Conservation (phyloP, 2,888 invertebrate species). For the Fragum sueziense region DNA sequence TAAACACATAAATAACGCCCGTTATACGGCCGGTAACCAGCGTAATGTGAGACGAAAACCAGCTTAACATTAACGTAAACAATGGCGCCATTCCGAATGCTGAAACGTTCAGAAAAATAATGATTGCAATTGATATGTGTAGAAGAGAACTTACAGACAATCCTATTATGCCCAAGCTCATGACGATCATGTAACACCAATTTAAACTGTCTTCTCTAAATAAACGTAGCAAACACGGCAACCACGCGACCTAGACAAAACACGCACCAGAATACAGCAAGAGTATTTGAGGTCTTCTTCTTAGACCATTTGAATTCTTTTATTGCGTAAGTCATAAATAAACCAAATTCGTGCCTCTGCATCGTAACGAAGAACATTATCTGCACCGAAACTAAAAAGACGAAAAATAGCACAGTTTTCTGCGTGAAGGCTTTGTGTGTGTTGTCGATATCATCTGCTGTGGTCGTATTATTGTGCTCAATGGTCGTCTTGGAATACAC, state of each 20-base stretch:
- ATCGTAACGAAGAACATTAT: slow-evolving; percentile 12
- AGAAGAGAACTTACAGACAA: not conserved
- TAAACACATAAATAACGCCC: slow-evolving; percentile 3
- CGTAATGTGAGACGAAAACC: not conserved
- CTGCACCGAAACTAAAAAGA: not conserved
- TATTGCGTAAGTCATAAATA: slow-evolving; percentile 9
- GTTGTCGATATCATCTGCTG: not conserved
- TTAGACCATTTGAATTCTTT: not conserved
- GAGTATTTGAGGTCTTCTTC: not conserved
- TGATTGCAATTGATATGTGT: not conserved
- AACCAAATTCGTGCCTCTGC: slow-evolving; percentile 6
- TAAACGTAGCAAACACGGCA: not conserved
- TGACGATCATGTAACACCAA: not conserved
- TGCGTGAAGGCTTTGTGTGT: not conserved
- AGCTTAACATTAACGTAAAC: slow-evolving; percentile 7
- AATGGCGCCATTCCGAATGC: slow-evolving; percentile 11
- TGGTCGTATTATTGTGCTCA: not conserved
- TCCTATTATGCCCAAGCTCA: not conserved
- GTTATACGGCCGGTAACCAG: not conserved
- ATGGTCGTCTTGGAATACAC: not conserved
- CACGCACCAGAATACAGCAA: slow-evolving; percentile 4
- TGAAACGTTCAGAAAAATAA: not conserved
- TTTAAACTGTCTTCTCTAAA: not conserved
- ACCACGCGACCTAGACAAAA: not conserved
- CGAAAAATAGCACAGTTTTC: not conserved